These are phyloP conservation scores for Calyptomena viridis DNA, from an alignment of 2,113 vertebrate species.

Conservation along the genomic window DNA sequence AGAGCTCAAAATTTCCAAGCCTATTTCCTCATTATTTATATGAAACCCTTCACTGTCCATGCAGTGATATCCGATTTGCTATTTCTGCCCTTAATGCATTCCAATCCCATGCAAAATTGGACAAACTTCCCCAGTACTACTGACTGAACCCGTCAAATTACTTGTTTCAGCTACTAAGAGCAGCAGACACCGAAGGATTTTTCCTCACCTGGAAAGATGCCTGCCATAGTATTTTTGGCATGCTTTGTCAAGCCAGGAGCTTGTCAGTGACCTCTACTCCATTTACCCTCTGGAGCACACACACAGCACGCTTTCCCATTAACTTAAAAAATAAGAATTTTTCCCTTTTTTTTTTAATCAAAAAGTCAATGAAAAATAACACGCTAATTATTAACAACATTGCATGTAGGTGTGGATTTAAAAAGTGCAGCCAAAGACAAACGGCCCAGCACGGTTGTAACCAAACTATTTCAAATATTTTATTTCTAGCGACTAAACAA, in stretches of 20 bases:
- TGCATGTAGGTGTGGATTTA: too few species aligned
- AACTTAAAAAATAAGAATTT: not conserved
- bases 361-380: not conserved
- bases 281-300: conserved; percentile 61
- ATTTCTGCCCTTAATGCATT: not conserved
- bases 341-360: not conserved
- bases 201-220: conserved; percentile 40
- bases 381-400: not conserved
- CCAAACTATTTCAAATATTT: conserved; percentile 47
- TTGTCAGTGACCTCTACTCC: conserved; percentile 69
- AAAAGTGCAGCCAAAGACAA: not conserved
- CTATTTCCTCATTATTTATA: not conserved
- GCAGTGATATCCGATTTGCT: not conserved
- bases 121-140: not conserved
- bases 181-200: not conserved
- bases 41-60: not conserved
- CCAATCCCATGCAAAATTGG: not conserved
- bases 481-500: conserved; percentile 3
- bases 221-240: conserved; percentile 39
- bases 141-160: conserved; percentile 22
- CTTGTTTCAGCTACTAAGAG: conserved; percentile 9
- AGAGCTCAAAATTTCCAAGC: not conserved
- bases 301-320: conserved; percentile 34
- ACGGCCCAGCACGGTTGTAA: not conserved
- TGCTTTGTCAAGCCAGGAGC: conserved; percentile 51